These are phyloP conservation scores for Aphelinus certus DNA, from an alignment of 1,140 invertebrate genomes.

Conservation along the genomic window DNA sequence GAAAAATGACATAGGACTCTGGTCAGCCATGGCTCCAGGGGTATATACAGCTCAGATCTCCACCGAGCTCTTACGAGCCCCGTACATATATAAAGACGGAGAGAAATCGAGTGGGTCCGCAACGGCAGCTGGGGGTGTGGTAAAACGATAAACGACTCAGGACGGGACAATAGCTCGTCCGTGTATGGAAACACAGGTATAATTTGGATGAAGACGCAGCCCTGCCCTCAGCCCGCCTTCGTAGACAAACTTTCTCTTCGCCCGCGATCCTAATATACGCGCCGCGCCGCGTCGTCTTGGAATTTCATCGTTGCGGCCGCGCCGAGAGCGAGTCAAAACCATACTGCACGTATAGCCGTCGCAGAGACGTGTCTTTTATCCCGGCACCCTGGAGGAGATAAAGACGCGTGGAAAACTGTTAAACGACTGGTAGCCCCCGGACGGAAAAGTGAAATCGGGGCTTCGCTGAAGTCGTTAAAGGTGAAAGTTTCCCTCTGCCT, in stretches of 20 bases:
- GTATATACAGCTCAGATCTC: no score
- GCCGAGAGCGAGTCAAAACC: no score
- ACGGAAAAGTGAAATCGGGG: conserved; percentile 32
- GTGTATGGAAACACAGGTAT: conserved; percentile 13
- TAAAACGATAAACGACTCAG: conserved; percentile 11
- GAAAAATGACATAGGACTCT: no score
- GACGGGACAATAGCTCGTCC: background rate
- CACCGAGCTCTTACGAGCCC: no score
- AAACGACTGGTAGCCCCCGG: no score
- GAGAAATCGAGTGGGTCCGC: no score
- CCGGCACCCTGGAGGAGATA: conserved; percentile 2
- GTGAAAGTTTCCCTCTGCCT: conserved; percentile 22
- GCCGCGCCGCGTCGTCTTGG: background rate
- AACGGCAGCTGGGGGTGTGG: conserved; percentile 4
- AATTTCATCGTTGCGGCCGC: background rate
- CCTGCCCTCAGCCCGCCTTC: background rate
- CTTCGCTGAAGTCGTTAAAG: conserved; percentile 7
- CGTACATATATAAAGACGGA: no score
- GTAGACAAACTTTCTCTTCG: conserved; percentile 22
- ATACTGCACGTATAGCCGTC: no score
- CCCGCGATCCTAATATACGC: background rate
- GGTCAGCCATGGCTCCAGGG: no score
- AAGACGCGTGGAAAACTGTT: conserved; percentile 14
- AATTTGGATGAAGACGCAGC: background rate
- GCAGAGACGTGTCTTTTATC: conserved; percentile 21